These are phyloP conservation scores for Daphoenositta chrysoptera DNA, from an alignment of 2,113 vertebrate genomes.

Conservation along the genomic window DNA sequence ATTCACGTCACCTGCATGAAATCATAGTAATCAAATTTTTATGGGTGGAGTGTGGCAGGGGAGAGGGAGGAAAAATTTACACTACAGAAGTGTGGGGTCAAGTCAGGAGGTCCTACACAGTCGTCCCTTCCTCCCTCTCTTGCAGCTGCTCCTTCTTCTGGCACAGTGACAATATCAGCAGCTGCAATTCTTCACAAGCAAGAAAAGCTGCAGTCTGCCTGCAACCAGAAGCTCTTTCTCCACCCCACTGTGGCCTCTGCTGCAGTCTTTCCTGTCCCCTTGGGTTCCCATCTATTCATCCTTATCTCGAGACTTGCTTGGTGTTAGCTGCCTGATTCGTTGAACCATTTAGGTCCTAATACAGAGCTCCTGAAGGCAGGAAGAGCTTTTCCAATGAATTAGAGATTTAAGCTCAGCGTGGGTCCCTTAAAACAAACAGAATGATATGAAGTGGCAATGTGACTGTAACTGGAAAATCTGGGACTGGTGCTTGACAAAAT, in stretches of 20 bases:
- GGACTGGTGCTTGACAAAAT: background rate
- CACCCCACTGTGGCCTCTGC: background rate
- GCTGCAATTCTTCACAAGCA: background rate
- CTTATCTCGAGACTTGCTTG: background rate
- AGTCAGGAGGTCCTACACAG: background rate
- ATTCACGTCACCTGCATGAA: background rate
- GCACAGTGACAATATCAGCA: background rate
- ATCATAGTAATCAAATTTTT: background rate
- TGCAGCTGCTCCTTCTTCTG: background rate
- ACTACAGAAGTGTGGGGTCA: background rate
- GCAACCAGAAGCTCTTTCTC: background rate
- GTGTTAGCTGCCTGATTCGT: background rate
- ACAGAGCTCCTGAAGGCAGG: background rate
- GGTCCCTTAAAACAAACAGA: background rate
- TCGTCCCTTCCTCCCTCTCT: background rate
- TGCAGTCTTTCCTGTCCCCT: background rate
- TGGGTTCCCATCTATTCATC: background rate
- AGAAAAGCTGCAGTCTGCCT: background rate
- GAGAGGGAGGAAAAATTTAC: background rate
- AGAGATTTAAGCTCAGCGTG: background rate
- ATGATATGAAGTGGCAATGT: background rate
- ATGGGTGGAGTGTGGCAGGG: background rate
- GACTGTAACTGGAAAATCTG: background rate
- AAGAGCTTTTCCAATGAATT: background rate
- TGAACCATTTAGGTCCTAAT: background rate